phyloP scores from a whole-genome alignment of 2,888 invertebrate species.

The Noctua fimbriata region DNA sequence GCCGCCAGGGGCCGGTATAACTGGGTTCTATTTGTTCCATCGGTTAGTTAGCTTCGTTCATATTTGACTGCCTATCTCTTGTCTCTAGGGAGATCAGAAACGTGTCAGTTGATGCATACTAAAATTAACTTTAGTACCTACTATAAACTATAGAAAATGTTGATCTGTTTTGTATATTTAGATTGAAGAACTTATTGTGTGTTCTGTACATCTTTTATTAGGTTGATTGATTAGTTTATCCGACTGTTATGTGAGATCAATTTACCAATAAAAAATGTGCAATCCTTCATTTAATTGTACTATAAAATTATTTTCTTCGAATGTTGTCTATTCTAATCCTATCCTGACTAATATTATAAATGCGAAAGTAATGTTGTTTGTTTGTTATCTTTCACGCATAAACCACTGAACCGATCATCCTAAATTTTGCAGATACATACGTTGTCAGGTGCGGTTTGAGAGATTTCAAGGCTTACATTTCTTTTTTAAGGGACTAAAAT shows the following conservation, averaged over 20 bases:
- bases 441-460: neutral
- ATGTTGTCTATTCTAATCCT: neutral
- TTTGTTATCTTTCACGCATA: no score
- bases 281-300: neutral
- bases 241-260: no score
- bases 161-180: neutral
- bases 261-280: neutral
- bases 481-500: slow-evolving; percentile 9
- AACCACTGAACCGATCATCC: no score
- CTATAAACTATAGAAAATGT: neutral
- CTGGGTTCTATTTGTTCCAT: slow-evolving; percentile 34
- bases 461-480: neutral
- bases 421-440: no score
- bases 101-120: neutral
- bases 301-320: neutral
- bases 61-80: slow-evolving; percentile 33
- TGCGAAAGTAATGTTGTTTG: no score
- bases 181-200: neutral
- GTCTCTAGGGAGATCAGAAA: slow-evolving; percentile 13
- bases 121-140: neutral
- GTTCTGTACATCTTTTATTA: neutral
- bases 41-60: slow-evolving; percentile 18
- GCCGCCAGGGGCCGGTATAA: slow-evolving; percentile 19
- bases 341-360: no score
- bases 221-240: neutral